These are phyloP conservation scores for Conger conger DNA, from an alignment of 2,113 vertebrate genomes.

Conservation along the genomic window DNA sequence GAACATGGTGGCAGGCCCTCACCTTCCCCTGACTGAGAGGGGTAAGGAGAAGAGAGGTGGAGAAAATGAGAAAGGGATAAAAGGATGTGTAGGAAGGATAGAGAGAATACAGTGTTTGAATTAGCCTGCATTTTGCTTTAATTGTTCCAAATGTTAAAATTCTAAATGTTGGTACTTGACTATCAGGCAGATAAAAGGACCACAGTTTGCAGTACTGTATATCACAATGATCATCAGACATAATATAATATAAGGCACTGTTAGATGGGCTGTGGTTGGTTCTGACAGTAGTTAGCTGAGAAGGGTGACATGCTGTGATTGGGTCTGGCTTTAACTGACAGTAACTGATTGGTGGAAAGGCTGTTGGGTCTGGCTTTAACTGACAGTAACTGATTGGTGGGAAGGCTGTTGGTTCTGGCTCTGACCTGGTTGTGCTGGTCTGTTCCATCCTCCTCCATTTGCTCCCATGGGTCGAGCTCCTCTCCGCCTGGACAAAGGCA, in stretches of 20 bases:
- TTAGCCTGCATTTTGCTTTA: conserved; percentile 29
- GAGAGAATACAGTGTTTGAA: not conserved
- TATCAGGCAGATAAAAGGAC: no score
- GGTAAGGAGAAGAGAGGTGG: not conserved
- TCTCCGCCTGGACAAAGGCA: conserved; percentile 43
- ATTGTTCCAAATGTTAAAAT: not conserved
- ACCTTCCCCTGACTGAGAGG: conserved; percentile 3
- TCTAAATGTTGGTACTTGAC: not conserved
- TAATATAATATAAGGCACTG: not conserved
- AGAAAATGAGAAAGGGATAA: not conserved
- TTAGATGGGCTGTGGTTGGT: not conserved
- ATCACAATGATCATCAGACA: no score
- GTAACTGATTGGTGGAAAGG: not conserved
- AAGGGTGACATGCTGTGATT: not conserved
- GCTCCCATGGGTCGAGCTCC: conserved; percentile 31
- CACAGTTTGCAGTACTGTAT: no score
- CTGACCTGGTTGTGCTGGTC: conserved; percentile 56
- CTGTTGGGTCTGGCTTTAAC: not conserved
- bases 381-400: not conserved
- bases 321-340: not conserved
- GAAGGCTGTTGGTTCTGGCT: not conserved
- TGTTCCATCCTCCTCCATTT: conserved; percentile 42
- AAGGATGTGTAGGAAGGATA: not conserved
- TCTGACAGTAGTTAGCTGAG: not conserved
- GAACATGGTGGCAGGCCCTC: conserved; percentile 26